A percentile compares a stretch with the other conserved stretches of the same genome.
These are phyloP conservation scores for Bugulina stolonifera DNA, from an alignment of 2,888 invertebrate species.

Conservation along the genomic window DNA sequence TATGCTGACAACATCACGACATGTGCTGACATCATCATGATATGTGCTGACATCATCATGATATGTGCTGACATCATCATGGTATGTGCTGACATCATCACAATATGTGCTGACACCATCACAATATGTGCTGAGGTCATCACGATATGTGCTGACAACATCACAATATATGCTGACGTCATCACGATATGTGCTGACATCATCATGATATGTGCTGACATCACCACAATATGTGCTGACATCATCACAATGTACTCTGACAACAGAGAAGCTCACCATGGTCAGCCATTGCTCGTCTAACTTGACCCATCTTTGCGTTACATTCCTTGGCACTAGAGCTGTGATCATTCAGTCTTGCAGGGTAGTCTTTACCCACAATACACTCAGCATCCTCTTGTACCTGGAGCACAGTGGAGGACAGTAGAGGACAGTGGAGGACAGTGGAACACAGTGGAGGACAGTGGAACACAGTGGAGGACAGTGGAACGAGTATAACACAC, in stretches of 20 bases:
- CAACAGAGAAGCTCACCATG: conserved; percentile 27
- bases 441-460: too few species aligned
- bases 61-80: not conserved
- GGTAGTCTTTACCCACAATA: conserved; percentile 44
- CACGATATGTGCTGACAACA: not conserved
- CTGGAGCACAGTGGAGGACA: too few species aligned
- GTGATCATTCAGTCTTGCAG: conserved; percentile 44
- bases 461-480: too few species aligned
- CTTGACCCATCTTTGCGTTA: conserved; percentile 34
- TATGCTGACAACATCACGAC: not conserved
- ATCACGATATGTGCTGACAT: not conserved
- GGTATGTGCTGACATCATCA: not conserved
- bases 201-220: not conserved
- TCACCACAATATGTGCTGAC: not conserved
- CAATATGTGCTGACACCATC: not conserved
- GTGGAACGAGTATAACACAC: too few species aligned
- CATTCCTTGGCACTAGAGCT: conserved; percentile 35
- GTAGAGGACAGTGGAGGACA: too few species aligned
- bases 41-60: not conserved
- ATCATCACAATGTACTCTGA: not conserved
- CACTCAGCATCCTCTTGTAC: conserved; percentile 42
- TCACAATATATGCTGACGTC: not conserved
- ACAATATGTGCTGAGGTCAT: not conserved
- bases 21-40: not conserved
- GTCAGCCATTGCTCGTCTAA: conserved; percentile 42